Base-by-base conservation (phyloP, 2,888 invertebrate species). In the Drosophila planitibia region DNA sequence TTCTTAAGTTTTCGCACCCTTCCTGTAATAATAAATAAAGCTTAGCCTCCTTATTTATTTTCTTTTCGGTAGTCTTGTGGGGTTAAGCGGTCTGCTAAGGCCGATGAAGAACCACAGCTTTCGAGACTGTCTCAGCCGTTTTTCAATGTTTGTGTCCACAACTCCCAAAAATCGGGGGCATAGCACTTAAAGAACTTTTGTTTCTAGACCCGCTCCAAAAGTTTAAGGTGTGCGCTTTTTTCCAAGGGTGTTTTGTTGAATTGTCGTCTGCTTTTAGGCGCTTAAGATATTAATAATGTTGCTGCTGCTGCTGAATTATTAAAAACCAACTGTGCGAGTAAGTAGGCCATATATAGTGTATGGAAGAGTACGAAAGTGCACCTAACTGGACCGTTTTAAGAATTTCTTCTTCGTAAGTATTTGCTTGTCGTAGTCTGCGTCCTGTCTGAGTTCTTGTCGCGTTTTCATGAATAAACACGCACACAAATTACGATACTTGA, bases 401-500 rank as follows among this genome's bases (percentile, higher is more conserved):
- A 60, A 55, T 58, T 66, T 69, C 28, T 22, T 61, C 51, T 70
- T 82, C 66, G 59, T 52, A 25, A 30, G 32, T 10, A 33, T 28
- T 49, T 51, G 47, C 57, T 55, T 60, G 67, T 54, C 62, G 9
- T 44, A 52, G 79, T 79, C 79, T 81, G 66, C 65, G 47, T 73
- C 69, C 69, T 77, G 79, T 77, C 79, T 81, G 81, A 64, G 82
- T 67, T 68, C 62, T 64, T 35, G 70, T 51, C 44, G 62, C 57
- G 53, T 66, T 64, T 51, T 57, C 70, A 87, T 84, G 85, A 82
- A 84, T 82, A 87, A 82, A 80, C 82, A 87, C 62, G 66, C 70
- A 47, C 87, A 84, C 88, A 89, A 85, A 85, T 85, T 85, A 83
- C 84, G 74, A 64, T 72, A 75, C 87, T 89, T 71, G 68, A 76